Evolutionary conservation across 2,113 vertebrate species (phyloP).

Genomic region (Chloebia gouldiae): DNA sequence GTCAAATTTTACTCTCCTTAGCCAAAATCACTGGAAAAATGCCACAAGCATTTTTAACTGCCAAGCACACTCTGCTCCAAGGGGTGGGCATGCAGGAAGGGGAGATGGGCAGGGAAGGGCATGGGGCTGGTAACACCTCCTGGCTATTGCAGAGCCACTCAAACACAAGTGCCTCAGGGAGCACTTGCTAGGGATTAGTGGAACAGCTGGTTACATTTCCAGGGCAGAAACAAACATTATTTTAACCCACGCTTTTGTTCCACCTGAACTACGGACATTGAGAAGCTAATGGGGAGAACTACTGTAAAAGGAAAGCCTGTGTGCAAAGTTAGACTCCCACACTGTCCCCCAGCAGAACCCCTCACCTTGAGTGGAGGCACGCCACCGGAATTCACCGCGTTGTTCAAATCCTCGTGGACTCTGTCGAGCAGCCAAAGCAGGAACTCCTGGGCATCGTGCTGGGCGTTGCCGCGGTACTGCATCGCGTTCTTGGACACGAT

Average conservation of each 20-base stretch:
- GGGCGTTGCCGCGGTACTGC: constrained; percentile 93
- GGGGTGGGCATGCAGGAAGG: background rate
- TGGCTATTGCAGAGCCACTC: background rate
- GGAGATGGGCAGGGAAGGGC: background rate
- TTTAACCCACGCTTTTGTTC: background rate
- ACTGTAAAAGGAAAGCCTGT: background rate
- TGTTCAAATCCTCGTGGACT: constrained; percentile 95
- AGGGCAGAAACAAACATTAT: background rate
- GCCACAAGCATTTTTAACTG: background rate
- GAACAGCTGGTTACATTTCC: background rate
- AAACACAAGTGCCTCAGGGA: background rate
- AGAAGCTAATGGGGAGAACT: background rate
- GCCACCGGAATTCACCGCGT: constrained; percentile 75
- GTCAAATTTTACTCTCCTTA: background rate
- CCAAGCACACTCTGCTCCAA: background rate
- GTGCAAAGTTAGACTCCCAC: background rate
- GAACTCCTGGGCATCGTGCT: constrained; percentile 98
- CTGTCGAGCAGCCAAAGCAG: constrained; percentile 96
- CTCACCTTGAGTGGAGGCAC: constrained; percentile 84
- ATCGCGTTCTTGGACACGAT: constrained; percentile 91
- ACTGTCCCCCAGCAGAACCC: accelerated
- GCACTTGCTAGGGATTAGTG: background rate
- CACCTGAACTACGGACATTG: background rate
- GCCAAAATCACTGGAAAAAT: background rate
- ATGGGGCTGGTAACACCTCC: background rate